phyloP scores from a whole-genome alignment of 2,797 vertebrate genomes.

The Hydrophis major region DNA sequence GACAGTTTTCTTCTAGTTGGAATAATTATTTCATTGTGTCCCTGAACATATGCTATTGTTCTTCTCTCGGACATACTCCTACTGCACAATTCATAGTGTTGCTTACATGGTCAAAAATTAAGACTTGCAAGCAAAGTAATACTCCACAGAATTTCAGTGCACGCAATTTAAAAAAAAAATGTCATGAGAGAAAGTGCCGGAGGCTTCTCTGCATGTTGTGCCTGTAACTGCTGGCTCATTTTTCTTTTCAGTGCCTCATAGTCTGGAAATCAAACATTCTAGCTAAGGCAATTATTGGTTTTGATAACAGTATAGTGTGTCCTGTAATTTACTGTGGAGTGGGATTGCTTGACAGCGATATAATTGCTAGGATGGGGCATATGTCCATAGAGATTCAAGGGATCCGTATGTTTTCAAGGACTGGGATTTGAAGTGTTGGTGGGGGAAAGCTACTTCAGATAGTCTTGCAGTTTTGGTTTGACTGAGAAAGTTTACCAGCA shows the following conservation, averaged over 20 bases:
- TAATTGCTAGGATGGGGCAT: constrained; percentile 29
- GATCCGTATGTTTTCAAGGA: neutral
- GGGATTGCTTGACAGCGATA: constrained; percentile 16
- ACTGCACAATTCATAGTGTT: constrained; percentile 7
- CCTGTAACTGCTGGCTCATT: neutral
- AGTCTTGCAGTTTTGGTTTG: neutral
- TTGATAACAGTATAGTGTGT: neutral
- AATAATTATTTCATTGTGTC: neutral
- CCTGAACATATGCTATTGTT: neutral
- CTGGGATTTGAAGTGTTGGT: neutral
- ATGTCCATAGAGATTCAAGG: neutral
- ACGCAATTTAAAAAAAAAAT: neutral
- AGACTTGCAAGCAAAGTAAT: neutral
- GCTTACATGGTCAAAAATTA: constrained; percentile 34
- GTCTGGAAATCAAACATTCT: neutral
- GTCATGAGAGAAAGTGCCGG: neutral
- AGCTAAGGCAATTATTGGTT: neutral
- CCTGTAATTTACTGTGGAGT: constrained; percentile 25
- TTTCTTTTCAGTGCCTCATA: fast-evolving
- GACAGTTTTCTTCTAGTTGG: fast-evolving
- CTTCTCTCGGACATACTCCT: neutral
- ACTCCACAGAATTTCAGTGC: neutral
- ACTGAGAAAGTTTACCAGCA: neutral
- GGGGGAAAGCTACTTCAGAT: neutral
- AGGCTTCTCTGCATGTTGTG: neutral